These are phyloP conservation scores for Penaeus indicus DNA, from an alignment of 1,140 invertebrate genomes.

Conservation along the genomic window DNA sequence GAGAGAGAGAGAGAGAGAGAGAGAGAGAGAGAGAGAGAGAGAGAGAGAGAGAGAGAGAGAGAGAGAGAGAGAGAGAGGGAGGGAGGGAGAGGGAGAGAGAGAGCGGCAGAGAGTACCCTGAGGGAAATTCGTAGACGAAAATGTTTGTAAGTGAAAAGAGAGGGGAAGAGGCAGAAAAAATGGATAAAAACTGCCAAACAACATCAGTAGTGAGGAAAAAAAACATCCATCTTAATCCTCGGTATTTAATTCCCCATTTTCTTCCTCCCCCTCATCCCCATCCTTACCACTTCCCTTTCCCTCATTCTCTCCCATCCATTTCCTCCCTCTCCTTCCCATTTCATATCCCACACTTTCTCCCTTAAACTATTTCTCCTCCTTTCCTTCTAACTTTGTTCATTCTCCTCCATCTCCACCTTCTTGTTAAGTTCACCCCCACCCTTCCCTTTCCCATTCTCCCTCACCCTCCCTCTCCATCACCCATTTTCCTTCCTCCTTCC, in stretches of 20 bases:
- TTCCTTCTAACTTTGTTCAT: no score
- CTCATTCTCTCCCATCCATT: no score
- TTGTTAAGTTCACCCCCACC: no score
- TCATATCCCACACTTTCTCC: no score
- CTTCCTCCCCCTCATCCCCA: constrained; percentile 70
- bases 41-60: no score
- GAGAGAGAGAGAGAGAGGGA: no score
- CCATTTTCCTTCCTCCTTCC: no score
- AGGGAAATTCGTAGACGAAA: not conserved
- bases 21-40: not conserved
- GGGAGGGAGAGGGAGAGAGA: not conserved
- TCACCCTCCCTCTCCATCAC: not conserved
- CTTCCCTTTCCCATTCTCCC: not conserved
- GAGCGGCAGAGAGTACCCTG: not conserved
- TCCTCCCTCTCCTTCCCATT: no score
- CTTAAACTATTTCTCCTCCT: no score
- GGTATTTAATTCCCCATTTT: not conserved
- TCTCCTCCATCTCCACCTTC: no score
- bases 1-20: not conserved
- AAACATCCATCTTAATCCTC: not conserved
- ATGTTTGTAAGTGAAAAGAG: not conserved
- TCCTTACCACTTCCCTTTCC: no score
- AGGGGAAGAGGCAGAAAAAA: not conserved
- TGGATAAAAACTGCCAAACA: not conserved
- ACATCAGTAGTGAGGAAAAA: no score